Evolutionary conservation across 2,113 vertebrate genomes (phyloP), one percentile per base, ranked within the genome.

Genomic region (Rhynchomys soricoides): DNA sequence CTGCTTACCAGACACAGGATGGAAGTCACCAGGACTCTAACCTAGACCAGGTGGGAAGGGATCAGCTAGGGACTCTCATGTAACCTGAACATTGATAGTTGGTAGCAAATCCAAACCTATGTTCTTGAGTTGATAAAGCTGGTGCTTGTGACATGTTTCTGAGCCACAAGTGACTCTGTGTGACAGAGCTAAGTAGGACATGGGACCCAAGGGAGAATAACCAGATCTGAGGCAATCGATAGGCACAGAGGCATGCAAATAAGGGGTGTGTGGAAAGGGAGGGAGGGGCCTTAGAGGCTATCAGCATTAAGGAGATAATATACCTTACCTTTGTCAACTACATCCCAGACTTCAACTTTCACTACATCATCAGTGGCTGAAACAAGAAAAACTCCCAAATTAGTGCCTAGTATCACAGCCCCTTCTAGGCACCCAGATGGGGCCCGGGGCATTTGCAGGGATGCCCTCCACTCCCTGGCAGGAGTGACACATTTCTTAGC

Each of bases 271-370:
- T 40, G 29, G 78, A 37, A 0, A 1, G 1, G 40, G n/a, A n/a
- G n/a, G 0, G 4, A 3, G 10, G 64, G 34, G 62, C 3, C 16
- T 59, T 48, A 8, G 88, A 17, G 7, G 0, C 0, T 3, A 22
- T 11, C n/a, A 34, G 15, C 40, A 1, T 22, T 45, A 50, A 37
- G 16, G n/a, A 83, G n/a, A 59, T 45, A 1, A 52, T 10, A 1
- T 1, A 6, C 52, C 98, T 98, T 97, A 99, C 99, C 99, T 99
- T 99, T 99, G 98, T 99, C 99, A 5, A 99, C 99, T 0, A 99
- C 99, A 37, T 99, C 99, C 99, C 99, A 99, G 95, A 99, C 99
- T 98, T 99, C 99, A 4, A 99, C 99, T 95, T 99, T 99, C 71
- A 99, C 99, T 85, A 99, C 99, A 59, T 99, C 99, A 1, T 99